Percentiles rank a stretch among this genome's conserved stretches.
Conservation (phyloP, 2,797 vertebrate genomes). For the Megaceryle alcyon region DNA sequence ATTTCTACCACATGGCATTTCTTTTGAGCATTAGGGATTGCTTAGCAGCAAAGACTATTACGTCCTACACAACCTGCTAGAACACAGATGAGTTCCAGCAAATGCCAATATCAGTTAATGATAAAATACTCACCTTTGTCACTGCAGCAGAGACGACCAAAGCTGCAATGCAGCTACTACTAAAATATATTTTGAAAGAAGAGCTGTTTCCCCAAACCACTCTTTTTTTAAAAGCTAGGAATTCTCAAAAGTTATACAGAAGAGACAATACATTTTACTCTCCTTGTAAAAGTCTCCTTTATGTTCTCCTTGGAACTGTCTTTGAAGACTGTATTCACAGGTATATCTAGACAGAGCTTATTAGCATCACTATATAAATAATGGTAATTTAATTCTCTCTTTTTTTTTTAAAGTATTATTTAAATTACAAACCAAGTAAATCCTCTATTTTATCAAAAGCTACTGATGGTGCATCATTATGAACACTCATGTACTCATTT, state of each 20-base stretch:
- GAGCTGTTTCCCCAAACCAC: not conserved
- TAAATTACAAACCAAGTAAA: not conserved
- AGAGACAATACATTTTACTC: not conserved
- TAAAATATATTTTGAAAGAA: not conserved
- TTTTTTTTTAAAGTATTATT: not conserved
- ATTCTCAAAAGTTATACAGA: not conserved
- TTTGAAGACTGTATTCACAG: not conserved
- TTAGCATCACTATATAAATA: not conserved
- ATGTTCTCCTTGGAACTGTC: not conserved
- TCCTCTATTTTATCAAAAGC: not conserved
- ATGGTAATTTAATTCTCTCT: not conserved
- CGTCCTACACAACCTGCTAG: not conserved
- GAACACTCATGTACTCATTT: not conserved
- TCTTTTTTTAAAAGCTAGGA: not conserved
- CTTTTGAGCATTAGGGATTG: not conserved
- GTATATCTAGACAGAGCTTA: not conserved
- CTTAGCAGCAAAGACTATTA: not conserved
- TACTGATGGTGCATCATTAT: not conserved
- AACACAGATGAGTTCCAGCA: not conserved
- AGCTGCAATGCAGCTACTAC: not conserved
- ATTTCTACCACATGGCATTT: not conserved
- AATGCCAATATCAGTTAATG: not conserved
- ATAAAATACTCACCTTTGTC: conserved; percentile 17
- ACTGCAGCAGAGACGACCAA: not conserved
- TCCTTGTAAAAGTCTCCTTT: not conserved